Base-by-base conservation (phyloP, 1,140 invertebrate species). In the Drosophila sp. region DNA sequence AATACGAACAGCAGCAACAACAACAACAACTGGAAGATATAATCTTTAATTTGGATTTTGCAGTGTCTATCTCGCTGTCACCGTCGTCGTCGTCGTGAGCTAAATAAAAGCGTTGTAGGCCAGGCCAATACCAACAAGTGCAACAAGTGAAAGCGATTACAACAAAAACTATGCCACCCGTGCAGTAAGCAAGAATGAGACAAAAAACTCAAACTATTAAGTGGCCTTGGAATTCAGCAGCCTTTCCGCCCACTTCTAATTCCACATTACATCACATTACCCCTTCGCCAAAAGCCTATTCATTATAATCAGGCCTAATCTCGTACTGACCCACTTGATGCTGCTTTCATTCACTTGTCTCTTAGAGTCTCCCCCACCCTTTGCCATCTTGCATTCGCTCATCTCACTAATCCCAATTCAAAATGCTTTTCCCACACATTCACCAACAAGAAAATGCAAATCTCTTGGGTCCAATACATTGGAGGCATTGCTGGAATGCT, bases 91-190 rank as follows among this genome's bases (percentile, higher is more conserved):
- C 57, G 54, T 17, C 63, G 82, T 66, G 65, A 83, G 67, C 76
- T 67, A 66, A 72, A 17, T 38, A 38, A 81, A 77, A 27, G 64
- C 66, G 63, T 68, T 60, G 68, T 72, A 30, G 57, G 54, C 50
- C 76, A 64, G 47, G 57, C 66, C 67, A 64, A 66, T 69, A 70
- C 70, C 70, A 67, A 76, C 66, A 83, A 83, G 81, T 85, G 78
- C 77, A 72, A 75, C 75, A 74, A 87, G 84, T 87, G 82, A 86
- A 86, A 86, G 79, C 82, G 65, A 86, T 35, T 58, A 72, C 61
- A n/a, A 69, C 55, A 55, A 58, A 47, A 47, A 74, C 23, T 58
- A 87, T 87, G 83, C 83, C 83, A 61, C 84, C 83, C 67, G 83
- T 87, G 67, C 83, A 87, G 83, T 87, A 87, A 87, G 83, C 56